These are phyloP conservation scores for Alethe diademata DNA, from an alignment of 2,113 vertebrate genomes.

Conservation along the genomic window DNA sequence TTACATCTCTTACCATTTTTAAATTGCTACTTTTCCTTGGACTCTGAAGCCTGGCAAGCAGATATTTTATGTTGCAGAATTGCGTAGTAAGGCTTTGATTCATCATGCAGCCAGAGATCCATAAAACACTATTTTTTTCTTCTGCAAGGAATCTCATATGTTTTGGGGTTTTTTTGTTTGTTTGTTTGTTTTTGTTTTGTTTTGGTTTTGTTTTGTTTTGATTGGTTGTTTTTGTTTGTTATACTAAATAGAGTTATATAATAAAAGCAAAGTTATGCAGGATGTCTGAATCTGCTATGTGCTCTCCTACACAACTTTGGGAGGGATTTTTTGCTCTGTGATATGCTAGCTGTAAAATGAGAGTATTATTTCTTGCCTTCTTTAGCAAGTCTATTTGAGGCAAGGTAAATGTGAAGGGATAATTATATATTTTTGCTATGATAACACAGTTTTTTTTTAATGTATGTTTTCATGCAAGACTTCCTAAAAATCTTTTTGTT, in stretches of 20 bases:
- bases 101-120: not conserved
- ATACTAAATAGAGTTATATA: not conserved
- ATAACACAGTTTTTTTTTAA: not conserved
- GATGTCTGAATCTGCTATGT: not conserved
- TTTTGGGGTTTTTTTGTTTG: not conserved
- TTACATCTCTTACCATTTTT: not conserved
- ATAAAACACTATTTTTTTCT: not conserved
- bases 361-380: not conserved
- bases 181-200: not conserved
- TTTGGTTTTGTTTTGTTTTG: not conserved
- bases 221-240: not conserved
- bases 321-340: not conserved
- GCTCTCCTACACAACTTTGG: not conserved
- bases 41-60: not conserved
- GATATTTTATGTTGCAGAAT: not conserved
- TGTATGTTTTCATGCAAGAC: not conserved
- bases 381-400: not conserved
- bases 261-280: not conserved
- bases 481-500: not conserved
- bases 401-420: not conserved
- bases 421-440: constrained; percentile 12
- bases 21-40: not conserved
- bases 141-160: not conserved
- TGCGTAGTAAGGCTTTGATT: not conserved
- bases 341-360: not conserved